phyloP scores from a whole-genome alignment of 92 coral and sea anemone species.

The Palythoa caribaeorum region DNA sequence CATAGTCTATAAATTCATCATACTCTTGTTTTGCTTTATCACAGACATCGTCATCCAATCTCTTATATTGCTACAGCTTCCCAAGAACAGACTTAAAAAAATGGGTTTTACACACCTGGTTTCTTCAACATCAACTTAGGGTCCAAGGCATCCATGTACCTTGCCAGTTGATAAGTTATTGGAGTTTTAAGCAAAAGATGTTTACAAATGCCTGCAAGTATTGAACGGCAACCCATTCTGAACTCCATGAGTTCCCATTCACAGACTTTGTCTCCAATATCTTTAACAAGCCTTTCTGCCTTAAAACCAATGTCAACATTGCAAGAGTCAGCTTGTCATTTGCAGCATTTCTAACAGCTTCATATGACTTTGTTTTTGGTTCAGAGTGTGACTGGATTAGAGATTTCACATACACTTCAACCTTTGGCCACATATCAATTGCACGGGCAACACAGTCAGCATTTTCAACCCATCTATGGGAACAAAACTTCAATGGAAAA shows the following conservation, averaged over 20 bases:
- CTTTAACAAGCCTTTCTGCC: conserved; percentile 38
- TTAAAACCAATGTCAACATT: conserved; percentile 59
- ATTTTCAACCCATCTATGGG: conserved; percentile 56
- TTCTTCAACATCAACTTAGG: background rate
- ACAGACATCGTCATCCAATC: background rate
- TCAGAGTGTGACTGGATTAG: conserved; percentile 41
- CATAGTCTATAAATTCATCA: background rate
- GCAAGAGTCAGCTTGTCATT: conserved; percentile 48
- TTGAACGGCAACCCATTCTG: background rate
- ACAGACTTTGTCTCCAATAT: background rate
- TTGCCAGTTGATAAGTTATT: background rate
- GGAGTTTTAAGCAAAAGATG: background rate
- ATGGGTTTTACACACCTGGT: background rate
- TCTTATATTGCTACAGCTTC: background rate
- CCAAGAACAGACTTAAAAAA: background rate
- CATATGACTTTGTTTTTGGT: conserved; percentile 59
- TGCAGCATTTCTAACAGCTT: conserved; percentile 53
- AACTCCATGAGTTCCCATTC: conserved; percentile 4
- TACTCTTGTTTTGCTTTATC: background rate
- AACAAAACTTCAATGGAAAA: conserved; percentile 46
- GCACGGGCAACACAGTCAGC: conserved; percentile 51
- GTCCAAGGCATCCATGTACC: background rate
- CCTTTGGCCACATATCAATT: conserved; percentile 49
- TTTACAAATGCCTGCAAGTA: background rate
- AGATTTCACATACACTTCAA: conserved; percentile 61